Percentiles rank a stretch among this genome's conserved stretches.
These are phyloP conservation scores for Machimus atricapillus DNA, from an alignment of 2,888 invertebrate species.

Conservation along the genomic window DNA sequence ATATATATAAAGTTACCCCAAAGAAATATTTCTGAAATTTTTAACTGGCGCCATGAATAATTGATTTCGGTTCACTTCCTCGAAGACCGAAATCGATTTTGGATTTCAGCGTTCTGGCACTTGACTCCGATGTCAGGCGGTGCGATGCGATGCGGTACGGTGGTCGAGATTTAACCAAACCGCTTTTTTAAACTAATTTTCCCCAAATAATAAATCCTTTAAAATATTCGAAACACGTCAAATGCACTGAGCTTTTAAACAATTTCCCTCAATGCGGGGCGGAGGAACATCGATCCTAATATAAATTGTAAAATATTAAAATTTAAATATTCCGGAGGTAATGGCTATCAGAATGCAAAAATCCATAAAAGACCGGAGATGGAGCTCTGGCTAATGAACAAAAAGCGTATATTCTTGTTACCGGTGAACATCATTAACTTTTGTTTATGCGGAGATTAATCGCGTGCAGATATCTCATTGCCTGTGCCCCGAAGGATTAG, in stretches of 20 bases:
- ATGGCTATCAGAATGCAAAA: not conserved
- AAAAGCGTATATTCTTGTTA: not conserved
- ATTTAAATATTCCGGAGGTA: not conserved
- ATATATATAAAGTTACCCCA: not conserved
- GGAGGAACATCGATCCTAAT: not conserved
- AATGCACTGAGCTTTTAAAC: not conserved
- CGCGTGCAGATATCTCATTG: slow-evolving; percentile 29
- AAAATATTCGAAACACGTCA: not conserved
- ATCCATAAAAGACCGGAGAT: not conserved
- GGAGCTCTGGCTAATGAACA: not conserved
- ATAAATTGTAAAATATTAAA: not conserved
- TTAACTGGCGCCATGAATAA: slow-evolving; percentile 5
- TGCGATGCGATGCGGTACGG: too few relatives aligned
- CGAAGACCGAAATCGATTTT: not conserved
- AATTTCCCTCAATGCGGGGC: not conserved
- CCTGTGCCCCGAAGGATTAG: slow-evolving; percentile 11
- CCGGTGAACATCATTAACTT: slow-evolving; percentile 41
- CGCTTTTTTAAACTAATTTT: not conserved
- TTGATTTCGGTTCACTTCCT: not conserved
- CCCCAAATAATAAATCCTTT: not conserved
- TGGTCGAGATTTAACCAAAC: not conserved
- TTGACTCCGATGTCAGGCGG: not conserved
- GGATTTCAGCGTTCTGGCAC: not conserved
- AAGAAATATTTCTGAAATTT: not conserved
- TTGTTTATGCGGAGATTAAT: slow-evolving; percentile 45